Base-by-base conservation (phyloP, 2,888 invertebrate species). In the Ormia ochracea region DNA sequence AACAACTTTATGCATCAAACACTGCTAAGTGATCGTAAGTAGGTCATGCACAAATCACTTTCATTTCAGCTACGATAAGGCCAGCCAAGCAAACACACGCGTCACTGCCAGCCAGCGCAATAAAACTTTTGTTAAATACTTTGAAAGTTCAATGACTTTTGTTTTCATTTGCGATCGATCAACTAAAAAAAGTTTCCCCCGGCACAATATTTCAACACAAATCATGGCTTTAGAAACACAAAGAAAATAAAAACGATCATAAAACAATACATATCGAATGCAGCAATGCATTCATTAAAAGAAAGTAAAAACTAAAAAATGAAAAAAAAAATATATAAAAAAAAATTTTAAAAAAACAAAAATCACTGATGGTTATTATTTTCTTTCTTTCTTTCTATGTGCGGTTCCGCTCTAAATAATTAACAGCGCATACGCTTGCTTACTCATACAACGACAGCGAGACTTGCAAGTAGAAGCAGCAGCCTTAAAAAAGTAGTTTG, bases 161-260 rank as follows among this genome's bases (percentile, higher is more conserved):
- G 28, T 21, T 52, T 52, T 50, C 70, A 38, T 58, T 48, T 38
- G 33, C 50, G 14, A 52, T 28, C 41, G 31, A 61, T 50, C 50
- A 36, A 17, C 21, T 4, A n/a, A 48, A 69, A 9, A 45, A 75
- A 80, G 66, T 80, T 80, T 76, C 80, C 79, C n/a, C 80, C 61
- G 72, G 28, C 66, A 75, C 54, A 66, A 56, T 63, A 80, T 80
- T 76, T 76, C 72, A 68, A 80, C 72, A 75, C 59, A 76, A 76
- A 68, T 72, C 79, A 80, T 70, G 75, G 19, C 66, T 48, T 63
- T 28, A 19, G 12, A 36, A 31, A 23, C 41, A 10, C n/a, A 12
- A 5, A 33, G 19, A 14, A 26, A 4, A 14, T 4, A 38, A 59
- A 14, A 26, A 38, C 3, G 26, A 41, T 38, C 58, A 3, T 38